A percentile compares a stretch with the other conserved stretches of the same genome.
These are phyloP conservation scores for Pygoscelis adeliae DNA, from an alignment of 2,113 vertebrate species.

Conservation along the genomic window DNA sequence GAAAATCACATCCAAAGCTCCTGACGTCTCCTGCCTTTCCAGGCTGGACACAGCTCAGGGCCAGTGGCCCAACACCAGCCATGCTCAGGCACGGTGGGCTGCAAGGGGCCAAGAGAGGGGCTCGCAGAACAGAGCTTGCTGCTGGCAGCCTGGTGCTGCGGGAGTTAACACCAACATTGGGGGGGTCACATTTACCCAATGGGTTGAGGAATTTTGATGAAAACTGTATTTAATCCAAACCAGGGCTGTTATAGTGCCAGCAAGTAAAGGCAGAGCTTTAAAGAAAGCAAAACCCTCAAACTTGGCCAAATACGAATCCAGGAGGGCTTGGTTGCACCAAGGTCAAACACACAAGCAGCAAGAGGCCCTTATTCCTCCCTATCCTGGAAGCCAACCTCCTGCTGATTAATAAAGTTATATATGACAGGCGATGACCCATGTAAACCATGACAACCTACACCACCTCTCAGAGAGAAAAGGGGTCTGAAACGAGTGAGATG, in stretches of 20 bases:
- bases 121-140: neutral
- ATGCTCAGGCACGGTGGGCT: accelerated
- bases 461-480: neutral
- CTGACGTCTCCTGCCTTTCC: neutral
- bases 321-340: neutral
- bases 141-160: neutral
- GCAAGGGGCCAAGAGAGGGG: neutral
- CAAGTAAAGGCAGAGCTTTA: neutral
- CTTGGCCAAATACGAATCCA: accelerated
- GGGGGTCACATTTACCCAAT: accelerated
- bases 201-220: neutral
- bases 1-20: neutral
- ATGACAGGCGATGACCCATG: neutral
- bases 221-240: neutral
- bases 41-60: neutral
- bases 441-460: neutral
- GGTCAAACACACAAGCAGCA: neutral
- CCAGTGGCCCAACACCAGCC: neutral
- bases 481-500: neutral
- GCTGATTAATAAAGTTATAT: neutral
- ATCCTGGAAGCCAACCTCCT: neutral
- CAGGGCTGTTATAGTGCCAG: neutral
- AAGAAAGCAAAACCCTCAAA: neutral
- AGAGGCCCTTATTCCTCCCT: neutral
- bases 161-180: neutral